Evolutionary conservation across 1,140 invertebrate species (phyloP).

Genomic region (Papilio polytes): DNA sequence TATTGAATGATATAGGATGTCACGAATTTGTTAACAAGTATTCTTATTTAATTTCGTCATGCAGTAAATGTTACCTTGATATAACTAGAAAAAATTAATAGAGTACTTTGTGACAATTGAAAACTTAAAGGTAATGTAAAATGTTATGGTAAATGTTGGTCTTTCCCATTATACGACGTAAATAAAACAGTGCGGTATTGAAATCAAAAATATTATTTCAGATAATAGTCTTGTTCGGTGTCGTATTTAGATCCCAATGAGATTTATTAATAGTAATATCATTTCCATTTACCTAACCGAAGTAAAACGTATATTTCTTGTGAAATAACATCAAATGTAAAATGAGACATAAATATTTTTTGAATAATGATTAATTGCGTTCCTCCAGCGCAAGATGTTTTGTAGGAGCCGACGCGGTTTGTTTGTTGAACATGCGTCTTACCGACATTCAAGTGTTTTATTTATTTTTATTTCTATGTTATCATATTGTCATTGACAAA

Average conservation of each 20-base stretch:
- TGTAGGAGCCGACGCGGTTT: background rate
- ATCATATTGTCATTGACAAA: no score
- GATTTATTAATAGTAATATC: background rate
- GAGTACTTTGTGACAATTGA: background rate
- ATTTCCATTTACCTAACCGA: background rate
- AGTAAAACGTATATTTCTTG: background rate
- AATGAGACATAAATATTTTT: background rate
- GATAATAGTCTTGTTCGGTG: background rate
- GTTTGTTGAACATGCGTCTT: background rate
- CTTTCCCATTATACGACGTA: no score
- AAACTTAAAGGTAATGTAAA: no score
- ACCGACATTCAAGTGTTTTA: background rate
- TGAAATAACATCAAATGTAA: background rate
- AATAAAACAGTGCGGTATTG: no score
- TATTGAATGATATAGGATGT: background rate
- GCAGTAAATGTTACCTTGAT: no score
- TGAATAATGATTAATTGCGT: conserved; percentile 7
- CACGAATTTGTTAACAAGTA: background rate
- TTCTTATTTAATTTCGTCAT: background rate
- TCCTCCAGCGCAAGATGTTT: background rate
- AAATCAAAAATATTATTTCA: background rate
- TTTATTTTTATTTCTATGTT: background rate
- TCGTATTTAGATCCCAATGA: background rate
- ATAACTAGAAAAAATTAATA: background rate
- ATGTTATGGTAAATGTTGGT: no score